Evolutionary conservation across 2,113 vertebrate genomes (phyloP).

Genomic region (Marmota flaviventris): DNA sequence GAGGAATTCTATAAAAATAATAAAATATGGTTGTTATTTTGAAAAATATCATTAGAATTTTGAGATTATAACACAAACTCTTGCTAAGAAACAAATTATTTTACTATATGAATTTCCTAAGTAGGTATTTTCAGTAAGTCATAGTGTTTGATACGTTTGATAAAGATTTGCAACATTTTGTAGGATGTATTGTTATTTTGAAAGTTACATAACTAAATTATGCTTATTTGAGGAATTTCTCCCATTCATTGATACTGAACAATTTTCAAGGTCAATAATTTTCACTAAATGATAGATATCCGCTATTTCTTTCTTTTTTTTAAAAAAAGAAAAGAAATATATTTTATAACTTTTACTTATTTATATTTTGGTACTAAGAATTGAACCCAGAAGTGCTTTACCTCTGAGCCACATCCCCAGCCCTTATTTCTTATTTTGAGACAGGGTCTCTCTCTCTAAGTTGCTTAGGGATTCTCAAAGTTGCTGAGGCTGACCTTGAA

Average conservation of each 20-base stretch:
- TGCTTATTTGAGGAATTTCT: not conserved
- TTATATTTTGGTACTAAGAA: too few species aligned
- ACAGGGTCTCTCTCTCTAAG: too few species aligned
- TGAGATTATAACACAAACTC: not conserved
- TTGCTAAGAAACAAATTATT: conserved; percentile 1
- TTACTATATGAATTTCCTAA: conserved; percentile 23
- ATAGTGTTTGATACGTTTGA: conserved; percentile 10
- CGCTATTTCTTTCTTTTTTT: not conserved
- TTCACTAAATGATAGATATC: not conserved
- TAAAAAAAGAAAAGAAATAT: not conserved
- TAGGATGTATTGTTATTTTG: not conserved
- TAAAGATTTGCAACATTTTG: not conserved
- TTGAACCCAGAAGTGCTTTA: too few species aligned
- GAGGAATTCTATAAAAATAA: not conserved
- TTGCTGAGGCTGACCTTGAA: too few species aligned
- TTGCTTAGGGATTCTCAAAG: too few species aligned
- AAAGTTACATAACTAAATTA: conserved; percentile 27
- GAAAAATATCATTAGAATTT: conserved; percentile 41
- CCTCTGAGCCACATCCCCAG: too few species aligned
- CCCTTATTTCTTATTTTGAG: too few species aligned
- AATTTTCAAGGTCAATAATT: not conserved
- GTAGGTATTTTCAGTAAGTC: not conserved
- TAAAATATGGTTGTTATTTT: not conserved
- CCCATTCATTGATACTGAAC: not conserved
- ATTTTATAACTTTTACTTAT: too few species aligned